Base-by-base conservation (phyloP, 2,113 vertebrate genomes). In the Eulacestoma nigropectus region DNA sequence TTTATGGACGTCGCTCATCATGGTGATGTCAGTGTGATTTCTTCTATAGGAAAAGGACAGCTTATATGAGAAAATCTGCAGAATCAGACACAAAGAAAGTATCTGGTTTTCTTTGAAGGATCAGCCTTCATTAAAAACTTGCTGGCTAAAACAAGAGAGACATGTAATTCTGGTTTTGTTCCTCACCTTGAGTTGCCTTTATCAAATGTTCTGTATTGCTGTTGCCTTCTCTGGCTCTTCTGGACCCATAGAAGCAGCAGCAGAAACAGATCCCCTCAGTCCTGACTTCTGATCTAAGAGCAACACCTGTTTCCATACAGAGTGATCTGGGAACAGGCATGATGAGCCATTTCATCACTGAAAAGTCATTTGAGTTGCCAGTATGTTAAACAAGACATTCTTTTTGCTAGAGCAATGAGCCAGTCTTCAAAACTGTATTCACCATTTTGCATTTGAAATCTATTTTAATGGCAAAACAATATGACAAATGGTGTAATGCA, bases 241-340 rank as follows among this genome's bases (percentile, higher is more conserved):
- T 16, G 53, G 44, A 63, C 11, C 4, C 21, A 29, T 11, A 11
- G 70, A 56, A 68, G 39, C 56, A 78, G 64, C n/a, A 44, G 18
- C 35, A 77, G 74, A 35, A 65, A 35, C 0, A 2, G 37, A 83
- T 21, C 18, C 16, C 3, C 1, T 56, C 29, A 74, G 21, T 55
- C 25, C 35, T 0, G 2, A 49, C 53, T 49, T 20, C 67, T 44
- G 65, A 7, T 21, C 42, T 52, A 25, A 20, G 33, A 35, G 33
- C 5, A 2, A 47, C 10, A 17, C 46, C 35, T 5, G 0, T 15
- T 74, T 32, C 69, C 9, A 5, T 3, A 16, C 0, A 1, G 62
- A 55, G 60, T 0, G 0, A 49, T 8, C 35, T 2, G 30, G 62
- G 33, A 75, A 29, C 23, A 32, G 17, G n/a, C 9, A 1, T 2